Conservation (phyloP, 1,140 invertebrate species). For the Drosophila kanapiae region DNA sequence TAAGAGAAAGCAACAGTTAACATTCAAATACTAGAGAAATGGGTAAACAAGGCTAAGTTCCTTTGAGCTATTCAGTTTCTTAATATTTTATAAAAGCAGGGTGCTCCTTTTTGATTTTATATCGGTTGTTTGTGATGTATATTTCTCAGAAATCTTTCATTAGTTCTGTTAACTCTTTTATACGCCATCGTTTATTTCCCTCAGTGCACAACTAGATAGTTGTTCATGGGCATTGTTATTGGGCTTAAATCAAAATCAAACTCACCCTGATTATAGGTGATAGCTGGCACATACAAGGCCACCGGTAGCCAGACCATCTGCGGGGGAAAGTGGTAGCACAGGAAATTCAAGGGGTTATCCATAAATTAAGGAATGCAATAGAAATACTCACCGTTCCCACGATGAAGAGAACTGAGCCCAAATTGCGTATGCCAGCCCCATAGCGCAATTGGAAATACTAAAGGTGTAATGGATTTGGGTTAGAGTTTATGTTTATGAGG, state of each 20-base stretch:
- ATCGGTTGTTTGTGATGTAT: too few relatives aligned
- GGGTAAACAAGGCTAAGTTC: too few relatives aligned
- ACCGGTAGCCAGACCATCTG: slow-evolving; percentile 87
- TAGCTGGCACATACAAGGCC: slow-evolving; percentile 94
- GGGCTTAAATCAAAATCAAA: slow-evolving; percentile 5
- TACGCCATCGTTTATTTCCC: background rate
- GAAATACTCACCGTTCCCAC: slow-evolving; percentile 88
- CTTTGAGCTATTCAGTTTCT: too few relatives aligned
- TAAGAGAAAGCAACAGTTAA: background rate
- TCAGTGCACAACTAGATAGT: background rate
- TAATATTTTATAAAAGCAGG: too few relatives aligned
- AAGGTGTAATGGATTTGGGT: slow-evolving; percentile 19
- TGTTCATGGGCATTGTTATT: background rate
- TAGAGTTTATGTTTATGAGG: slow-evolving; percentile 1
- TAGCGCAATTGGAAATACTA: slow-evolving; percentile 94
- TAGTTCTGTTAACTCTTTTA: background rate
- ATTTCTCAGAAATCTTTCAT: too few relatives aligned
- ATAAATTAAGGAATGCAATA: slow-evolving; percentile 30
- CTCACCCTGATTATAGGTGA: slow-evolving; percentile 91
- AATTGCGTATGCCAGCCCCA: slow-evolving; percentile 89
- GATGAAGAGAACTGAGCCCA: slow-evolving; percentile 91
- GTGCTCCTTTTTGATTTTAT: too few relatives aligned
- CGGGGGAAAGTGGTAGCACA: background rate
- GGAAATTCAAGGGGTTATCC: background rate
- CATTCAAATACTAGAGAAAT: too few relatives aligned